Evolutionary conservation across 1,140 invertebrate species (phyloP).

Genomic region (Cyrtorhinus lividipennis): DNA sequence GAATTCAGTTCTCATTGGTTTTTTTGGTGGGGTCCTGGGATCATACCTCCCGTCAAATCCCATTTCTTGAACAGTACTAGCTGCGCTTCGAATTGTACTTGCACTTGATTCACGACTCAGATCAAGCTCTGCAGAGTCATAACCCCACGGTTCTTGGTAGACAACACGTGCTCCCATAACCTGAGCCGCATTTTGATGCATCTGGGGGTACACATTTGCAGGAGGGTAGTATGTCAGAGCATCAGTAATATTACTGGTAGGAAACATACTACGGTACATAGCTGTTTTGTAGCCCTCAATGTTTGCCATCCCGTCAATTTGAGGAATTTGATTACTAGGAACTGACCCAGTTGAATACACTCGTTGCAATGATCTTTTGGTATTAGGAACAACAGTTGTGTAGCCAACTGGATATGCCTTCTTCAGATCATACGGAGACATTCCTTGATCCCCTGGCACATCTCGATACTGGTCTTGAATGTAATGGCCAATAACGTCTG

Average conservation of each 20-base stretch:
- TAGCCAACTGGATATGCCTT: slow-evolving; percentile 1
- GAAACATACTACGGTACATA: slow-evolving; percentile 49
- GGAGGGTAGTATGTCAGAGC: slow-evolving; percentile 61
- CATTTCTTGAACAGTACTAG: slow-evolving; percentile 9
- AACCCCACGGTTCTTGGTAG: slow-evolving; percentile 2
- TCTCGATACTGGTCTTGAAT: slow-evolving; percentile 23
- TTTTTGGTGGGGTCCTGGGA: background rate
- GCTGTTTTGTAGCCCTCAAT: slow-evolving; percentile 49
- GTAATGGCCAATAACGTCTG: slow-evolving; percentile 51
- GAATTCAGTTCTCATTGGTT: slow-evolving; percentile 15
- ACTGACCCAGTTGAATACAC: slow-evolving; percentile 28
- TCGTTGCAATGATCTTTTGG: slow-evolving; percentile 28
- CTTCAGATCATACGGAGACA: background rate
- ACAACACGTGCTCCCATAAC: slow-evolving; percentile 3
- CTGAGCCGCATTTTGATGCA: slow-evolving; percentile 11
- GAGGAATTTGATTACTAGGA: slow-evolving; percentile 30
- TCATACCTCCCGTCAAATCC: slow-evolving; percentile 17
- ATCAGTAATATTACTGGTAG: slow-evolving; percentile 55
- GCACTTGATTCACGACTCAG: slow-evolving; percentile 13
- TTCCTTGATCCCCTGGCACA: background rate
- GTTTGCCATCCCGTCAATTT: slow-evolving; percentile 33
- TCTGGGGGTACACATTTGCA: background rate
- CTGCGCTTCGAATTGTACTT: slow-evolving; percentile 13
- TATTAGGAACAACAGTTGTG: background rate
- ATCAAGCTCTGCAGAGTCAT: background rate